Evolutionary conservation across 2,888 invertebrate species (phyloP).

Genomic region (Leptinotarsa tumamoca): DNA sequence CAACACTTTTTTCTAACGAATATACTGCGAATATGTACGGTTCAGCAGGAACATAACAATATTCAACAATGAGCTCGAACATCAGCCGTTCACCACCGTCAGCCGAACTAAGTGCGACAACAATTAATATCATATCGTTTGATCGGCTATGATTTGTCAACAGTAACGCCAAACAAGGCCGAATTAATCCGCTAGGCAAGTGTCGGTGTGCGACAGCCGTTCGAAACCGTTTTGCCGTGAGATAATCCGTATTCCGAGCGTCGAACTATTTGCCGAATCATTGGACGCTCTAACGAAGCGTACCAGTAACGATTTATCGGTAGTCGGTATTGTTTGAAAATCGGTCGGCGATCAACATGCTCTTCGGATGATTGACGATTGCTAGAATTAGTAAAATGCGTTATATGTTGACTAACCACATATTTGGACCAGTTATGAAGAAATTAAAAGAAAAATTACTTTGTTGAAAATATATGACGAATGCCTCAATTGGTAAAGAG

Average conservation of each 20-base stretch:
- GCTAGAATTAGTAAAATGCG: slow-evolving; percentile 1
- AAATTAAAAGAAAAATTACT: not conserved
- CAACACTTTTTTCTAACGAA: too few species aligned
- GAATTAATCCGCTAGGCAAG: slow-evolving; percentile 34
- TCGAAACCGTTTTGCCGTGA: slow-evolving; percentile 39
- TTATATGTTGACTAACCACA: not conserved
- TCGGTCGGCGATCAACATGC: slow-evolving; percentile 32
- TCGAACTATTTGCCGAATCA: slow-evolving; percentile 44
- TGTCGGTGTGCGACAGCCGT: slow-evolving; percentile 33
- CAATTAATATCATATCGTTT: slow-evolving; percentile 16
- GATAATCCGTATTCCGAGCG: slow-evolving; percentile 42
- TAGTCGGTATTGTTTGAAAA: slow-evolving; percentile 26
- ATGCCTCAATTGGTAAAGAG: too few species aligned
- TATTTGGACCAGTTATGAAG: too few species aligned
- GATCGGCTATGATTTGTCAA: slow-evolving; percentile 25
- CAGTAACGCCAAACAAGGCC: slow-evolving; percentile 36
- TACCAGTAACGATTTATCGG: slow-evolving; percentile 39
- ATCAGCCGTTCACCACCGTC: slow-evolving; percentile 1
- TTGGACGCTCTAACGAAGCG: slow-evolving; percentile 40
- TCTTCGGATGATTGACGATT: slow-evolving; percentile 32
- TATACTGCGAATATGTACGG: too few species aligned
- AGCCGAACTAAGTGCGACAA: slow-evolving; percentile 1
- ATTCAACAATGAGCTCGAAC: not conserved
- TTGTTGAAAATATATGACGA: not conserved
- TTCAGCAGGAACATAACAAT: not conserved